Conservation (phyloP, 2,797 vertebrate genomes). For the Petrocephalus sullivani region DNA sequence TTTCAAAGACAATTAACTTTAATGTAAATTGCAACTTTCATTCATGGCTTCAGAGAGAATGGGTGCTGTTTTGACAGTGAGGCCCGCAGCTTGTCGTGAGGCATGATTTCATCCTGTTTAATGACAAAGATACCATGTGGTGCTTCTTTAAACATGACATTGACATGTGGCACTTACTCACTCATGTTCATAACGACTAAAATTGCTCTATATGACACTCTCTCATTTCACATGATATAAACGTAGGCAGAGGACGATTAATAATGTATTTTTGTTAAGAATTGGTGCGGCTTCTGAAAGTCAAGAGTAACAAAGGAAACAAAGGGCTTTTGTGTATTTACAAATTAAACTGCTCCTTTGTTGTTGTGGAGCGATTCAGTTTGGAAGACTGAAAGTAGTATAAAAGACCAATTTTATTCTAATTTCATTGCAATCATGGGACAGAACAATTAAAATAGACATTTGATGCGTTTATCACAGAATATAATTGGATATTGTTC, state of each 20-base stretch:
- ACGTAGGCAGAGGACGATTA: constrained; percentile 60
- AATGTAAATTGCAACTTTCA: constrained; percentile 72
- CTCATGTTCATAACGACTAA: constrained; percentile 68
- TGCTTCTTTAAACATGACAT: constrained; percentile 73
- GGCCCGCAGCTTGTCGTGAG: constrained; percentile 58
- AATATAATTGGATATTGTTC: constrained; percentile 50
- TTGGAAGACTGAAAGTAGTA: constrained; percentile 57
- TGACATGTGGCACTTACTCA: constrained; percentile 77
- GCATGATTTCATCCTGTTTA: constrained; percentile 63
- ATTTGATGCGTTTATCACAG: constrained; percentile 60
- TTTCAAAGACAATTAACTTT: constrained; percentile 74
- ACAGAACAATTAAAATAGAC: constrained; percentile 54
- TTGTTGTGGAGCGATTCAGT: constrained; percentile 66
- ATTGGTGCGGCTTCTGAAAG: constrained; percentile 44
- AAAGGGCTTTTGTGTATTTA: constrained; percentile 68
- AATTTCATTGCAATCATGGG: constrained; percentile 61
- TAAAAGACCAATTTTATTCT: constrained; percentile 62
- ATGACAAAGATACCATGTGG: constrained; percentile 80
- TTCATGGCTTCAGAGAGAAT: constrained; percentile 41
- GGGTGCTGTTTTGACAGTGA: constrained; percentile 70
- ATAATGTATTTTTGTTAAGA: constrained; percentile 53
- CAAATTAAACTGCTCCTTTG: constrained; percentile 61
- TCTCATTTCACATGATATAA: constrained; percentile 66
- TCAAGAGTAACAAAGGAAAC: constrained; percentile 65
- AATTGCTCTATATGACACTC: constrained; percentile 63